A percentile compares a stretch with the other conserved stretches of the same genome.
These are phyloP conservation scores for Cacoxenus indagator DNA, from an alignment of 2,888 invertebrate genomes.

Conservation along the genomic window DNA sequence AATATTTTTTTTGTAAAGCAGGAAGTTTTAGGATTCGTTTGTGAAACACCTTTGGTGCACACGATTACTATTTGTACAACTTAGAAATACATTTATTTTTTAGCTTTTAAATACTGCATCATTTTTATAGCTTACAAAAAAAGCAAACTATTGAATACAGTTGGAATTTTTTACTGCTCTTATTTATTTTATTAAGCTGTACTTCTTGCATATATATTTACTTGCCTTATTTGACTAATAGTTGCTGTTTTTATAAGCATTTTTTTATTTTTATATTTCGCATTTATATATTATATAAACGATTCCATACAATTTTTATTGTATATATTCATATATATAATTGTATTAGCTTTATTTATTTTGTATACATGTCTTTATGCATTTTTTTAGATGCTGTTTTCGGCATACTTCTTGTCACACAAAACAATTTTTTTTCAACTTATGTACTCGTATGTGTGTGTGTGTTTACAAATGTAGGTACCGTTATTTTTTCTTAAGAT, in stretches of 20 bases:
- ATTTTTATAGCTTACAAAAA: neutral
- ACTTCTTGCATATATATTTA: neutral
- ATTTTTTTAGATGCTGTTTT: neutral
- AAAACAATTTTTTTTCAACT: neutral
- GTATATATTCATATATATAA: neutral
- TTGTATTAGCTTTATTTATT: neutral
- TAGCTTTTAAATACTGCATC: neutral
- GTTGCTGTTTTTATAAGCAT: neutral
- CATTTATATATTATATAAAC: neutral
- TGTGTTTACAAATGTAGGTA: constrained; percentile 11
- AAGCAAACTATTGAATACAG: neutral
- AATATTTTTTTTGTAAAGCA: constrained; percentile 54
- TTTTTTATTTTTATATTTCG: neutral
- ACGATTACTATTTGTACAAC: constrained; percentile 42
- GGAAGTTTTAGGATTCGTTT: constrained; percentile 63
- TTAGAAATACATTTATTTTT: constrained; percentile 36
- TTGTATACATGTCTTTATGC: neutral
- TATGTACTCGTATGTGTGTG: neutral
- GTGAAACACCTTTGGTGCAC: constrained; percentile 53
- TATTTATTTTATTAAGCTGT: neutral
- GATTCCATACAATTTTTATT: neutral
- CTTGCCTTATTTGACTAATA: constrained; percentile 1
- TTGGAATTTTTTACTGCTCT: neutral
- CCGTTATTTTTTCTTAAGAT: neutral
- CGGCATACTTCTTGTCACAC: neutral